These are phyloP conservation scores for Patella caerulea DNA, from an alignment of 2,888 invertebrate species.

Conservation along the genomic window DNA sequence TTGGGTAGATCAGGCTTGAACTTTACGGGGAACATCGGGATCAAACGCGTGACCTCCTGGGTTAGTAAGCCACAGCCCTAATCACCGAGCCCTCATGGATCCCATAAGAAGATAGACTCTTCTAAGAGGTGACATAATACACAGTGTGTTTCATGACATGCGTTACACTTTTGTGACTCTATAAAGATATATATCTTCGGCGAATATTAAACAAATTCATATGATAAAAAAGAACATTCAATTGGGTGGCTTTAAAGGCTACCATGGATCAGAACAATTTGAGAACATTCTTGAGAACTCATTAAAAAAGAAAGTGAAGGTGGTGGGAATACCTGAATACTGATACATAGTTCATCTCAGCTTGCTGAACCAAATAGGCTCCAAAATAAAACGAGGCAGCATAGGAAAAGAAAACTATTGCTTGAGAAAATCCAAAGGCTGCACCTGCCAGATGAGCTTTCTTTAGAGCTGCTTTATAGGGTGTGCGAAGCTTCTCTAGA, in stretches of 20 bases:
- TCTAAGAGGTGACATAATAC: too few relatives aligned
- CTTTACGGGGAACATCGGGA: too few relatives aligned
- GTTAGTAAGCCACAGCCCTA: too few relatives aligned
- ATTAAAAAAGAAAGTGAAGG: neutral
- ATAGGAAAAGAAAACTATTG: slow-evolving; percentile 75
- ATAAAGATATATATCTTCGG: too few relatives aligned
- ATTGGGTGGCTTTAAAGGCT: neutral
- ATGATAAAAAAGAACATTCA: neutral
- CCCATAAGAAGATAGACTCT: too few relatives aligned
- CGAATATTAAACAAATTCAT: too few relatives aligned
- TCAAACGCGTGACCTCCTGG: too few relatives aligned
- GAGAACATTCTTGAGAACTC: neutral
- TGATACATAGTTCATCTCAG: slow-evolving; percentile 67
- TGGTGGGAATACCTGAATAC: slow-evolving; percentile 65
- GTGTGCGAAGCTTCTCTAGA: slow-evolving; percentile 40
- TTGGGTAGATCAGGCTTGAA: too few relatives aligned
- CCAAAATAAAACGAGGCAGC: slow-evolving; percentile 75
- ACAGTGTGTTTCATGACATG: too few relatives aligned
- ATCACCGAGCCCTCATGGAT: too few relatives aligned
- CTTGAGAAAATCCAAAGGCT: slow-evolving; percentile 72
- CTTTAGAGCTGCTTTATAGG: slow-evolving; percentile 53
- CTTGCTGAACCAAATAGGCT: slow-evolving; percentile 73
- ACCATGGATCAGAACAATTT: neutral
- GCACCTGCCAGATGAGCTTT: slow-evolving; percentile 60
- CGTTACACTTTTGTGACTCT: too few relatives aligned